These are phyloP conservation scores for Petrocephalus microphthalmus DNA, from an alignment of 2,113 vertebrate genomes.

Conservation along the genomic window DNA sequence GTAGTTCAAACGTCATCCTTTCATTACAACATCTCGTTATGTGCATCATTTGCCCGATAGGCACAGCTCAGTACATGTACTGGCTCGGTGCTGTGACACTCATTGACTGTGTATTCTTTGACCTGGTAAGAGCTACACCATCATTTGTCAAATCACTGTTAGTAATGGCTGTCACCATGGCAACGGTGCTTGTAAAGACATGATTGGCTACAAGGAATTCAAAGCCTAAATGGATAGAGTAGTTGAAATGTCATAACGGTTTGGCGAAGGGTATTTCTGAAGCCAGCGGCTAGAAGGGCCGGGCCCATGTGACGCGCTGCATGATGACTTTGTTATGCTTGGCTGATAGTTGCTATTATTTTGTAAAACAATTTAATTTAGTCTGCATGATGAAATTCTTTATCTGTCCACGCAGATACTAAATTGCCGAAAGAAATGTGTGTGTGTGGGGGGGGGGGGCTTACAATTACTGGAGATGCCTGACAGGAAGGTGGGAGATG, in stretches of 20 bases:
- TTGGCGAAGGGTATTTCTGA: neutral
- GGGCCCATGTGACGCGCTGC: neutral
- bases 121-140: neutral
- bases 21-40: neutral
- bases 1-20: neutral
- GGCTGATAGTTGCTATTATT: neutral
- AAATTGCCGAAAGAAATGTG: neutral
- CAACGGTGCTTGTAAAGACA: slow-evolving; percentile 50
- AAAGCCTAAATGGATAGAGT: slow-evolving; percentile 39
- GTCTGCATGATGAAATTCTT: neutral
- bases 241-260: neutral
- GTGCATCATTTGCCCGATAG: neutral
- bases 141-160: slow-evolving; percentile 42
- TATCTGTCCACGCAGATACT: neutral
- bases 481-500: neutral
- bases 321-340: neutral
- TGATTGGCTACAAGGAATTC: slow-evolving; percentile 49
- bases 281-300: neutral
- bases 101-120: neutral
- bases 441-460: neutral
- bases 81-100: neutral
- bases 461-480: neutral
- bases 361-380: neutral
- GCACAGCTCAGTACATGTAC: neutral
- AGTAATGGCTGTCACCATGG: slow-evolving; percentile 65